Conservation (phyloP, 2,113 vertebrate species). For the Zosterops borbonicus region DNA sequence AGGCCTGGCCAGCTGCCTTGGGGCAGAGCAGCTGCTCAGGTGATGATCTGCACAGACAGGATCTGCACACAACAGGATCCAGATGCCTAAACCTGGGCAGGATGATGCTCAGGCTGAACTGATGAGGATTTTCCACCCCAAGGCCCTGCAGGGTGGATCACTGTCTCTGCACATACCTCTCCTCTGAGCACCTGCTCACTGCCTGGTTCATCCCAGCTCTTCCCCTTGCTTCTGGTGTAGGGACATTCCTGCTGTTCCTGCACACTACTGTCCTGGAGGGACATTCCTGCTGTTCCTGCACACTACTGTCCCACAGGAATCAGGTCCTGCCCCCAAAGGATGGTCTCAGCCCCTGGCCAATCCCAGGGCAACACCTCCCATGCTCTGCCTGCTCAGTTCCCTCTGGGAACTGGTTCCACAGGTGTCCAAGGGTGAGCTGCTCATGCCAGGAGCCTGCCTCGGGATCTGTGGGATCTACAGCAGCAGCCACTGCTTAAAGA, state of each 20-base stretch:
- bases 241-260: background rate
- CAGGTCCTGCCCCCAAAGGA: background rate
- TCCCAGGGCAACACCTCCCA: background rate
- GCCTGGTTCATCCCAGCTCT: background rate
- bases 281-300: background rate
- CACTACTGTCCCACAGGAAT: background rate
- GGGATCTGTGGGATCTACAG: background rate
- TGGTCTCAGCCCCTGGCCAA: background rate
- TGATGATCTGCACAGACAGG: no score
- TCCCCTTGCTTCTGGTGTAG: background rate
- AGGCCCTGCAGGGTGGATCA: background rate
- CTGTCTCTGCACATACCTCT: rapidly evolving
- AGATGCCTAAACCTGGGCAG: background rate
- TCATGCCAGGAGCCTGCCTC: rapidly evolving
- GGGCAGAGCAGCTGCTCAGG: background rate
- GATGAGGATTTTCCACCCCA: rapidly evolving
- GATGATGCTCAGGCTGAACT: background rate
- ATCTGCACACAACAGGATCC: no score
- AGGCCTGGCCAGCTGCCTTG: no score
- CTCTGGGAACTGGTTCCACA: no score
- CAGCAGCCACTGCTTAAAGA: background rate
- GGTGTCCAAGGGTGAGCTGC: background rate
- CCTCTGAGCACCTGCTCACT: background rate
- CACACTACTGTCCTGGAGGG: background rate
- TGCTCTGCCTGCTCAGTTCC: rapidly evolving